These are phyloP conservation scores for Garrulus glandarius DNA, from an alignment of 2,797 vertebrate species.

Conservation along the genomic window DNA sequence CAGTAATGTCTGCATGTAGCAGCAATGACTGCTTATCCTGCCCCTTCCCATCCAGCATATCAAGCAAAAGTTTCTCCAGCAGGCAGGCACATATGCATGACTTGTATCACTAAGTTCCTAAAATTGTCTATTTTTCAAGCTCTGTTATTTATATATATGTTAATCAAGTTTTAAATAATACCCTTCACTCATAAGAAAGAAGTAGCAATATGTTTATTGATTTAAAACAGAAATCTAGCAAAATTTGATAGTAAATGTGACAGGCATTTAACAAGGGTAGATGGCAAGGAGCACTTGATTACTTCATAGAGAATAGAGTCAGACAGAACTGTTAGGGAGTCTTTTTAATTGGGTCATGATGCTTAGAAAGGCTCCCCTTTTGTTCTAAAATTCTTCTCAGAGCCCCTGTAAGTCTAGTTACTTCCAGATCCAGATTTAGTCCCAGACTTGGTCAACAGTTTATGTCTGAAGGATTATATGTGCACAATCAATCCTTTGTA, in stretches of 20 bases:
- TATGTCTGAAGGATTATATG: not conserved
- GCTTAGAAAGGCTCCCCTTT: not conserved
- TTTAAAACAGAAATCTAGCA: not conserved
- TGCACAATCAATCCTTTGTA: not conserved
- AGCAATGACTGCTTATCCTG: not conserved
- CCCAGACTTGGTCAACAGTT: not conserved
- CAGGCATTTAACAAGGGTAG: not conserved
- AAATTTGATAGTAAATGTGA: not conserved
- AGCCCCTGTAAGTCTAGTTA: not conserved
- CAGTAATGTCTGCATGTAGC: not conserved
- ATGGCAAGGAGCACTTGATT: not conserved
- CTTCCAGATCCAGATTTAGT: not conserved
- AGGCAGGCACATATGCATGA: fast-evolving
- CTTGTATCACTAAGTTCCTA: not conserved
- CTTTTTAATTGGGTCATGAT: not conserved
- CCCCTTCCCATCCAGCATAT: not conserved
- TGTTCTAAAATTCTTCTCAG: not conserved
- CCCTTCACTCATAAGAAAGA: not conserved
- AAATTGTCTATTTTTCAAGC: not conserved
- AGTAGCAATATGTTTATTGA: not conserved
- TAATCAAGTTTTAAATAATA: not conserved
- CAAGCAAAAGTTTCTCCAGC: not conserved
- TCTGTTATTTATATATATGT: not conserved
- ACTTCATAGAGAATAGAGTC: not conserved
- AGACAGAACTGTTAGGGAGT: not conserved